These are phyloP conservation scores for Oxygymnocypris stewartii DNA, from an alignment of 2,113 vertebrate species.

Conservation along the genomic window DNA sequence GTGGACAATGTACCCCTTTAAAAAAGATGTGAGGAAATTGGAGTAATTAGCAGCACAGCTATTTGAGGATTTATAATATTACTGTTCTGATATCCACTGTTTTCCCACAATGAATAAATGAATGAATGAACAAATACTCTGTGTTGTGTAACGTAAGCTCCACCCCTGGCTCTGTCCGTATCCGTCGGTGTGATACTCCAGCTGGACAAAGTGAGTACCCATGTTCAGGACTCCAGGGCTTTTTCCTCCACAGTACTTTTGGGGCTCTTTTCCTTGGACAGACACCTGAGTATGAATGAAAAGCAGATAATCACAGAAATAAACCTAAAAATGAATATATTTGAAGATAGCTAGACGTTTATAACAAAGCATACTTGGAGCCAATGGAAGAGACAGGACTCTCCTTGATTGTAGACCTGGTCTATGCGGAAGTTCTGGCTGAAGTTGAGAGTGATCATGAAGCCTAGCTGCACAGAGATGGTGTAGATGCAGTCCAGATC, in stretches of 20 bases:
- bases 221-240: constrained; percentile 69
- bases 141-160: constrained; percentile 73
- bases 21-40: constrained; percentile 20
- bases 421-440: constrained; percentile 72
- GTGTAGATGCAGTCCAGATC: constrained; percentile 70
- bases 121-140: constrained; percentile 51
- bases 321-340: background rate
- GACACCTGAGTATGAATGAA: constrained; percentile 59
- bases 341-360: background rate
- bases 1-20: constrained; percentile 70
- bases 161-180: constrained; percentile 70
- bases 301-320: background rate
- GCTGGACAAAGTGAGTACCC: constrained; percentile 62
- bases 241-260: constrained; percentile 68
- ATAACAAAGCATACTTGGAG: constrained; percentile 64
- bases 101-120: too few relatives aligned
- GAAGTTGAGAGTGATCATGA: constrained; percentile 71
- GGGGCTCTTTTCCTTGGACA: constrained; percentile 50
- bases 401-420: constrained; percentile 57
- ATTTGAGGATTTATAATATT: background rate
- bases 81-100: background rate
- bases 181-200: constrained; percentile 72
- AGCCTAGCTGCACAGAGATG: constrained; percentile 70
- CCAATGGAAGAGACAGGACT: constrained; percentile 70
- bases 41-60: background rate